Percentiles rank a stretch among this genome's conserved stretches.
phyloP scores from a whole-genome alignment of 2,888 invertebrate species.

The Xanthostigma xanthostigma region DNA sequence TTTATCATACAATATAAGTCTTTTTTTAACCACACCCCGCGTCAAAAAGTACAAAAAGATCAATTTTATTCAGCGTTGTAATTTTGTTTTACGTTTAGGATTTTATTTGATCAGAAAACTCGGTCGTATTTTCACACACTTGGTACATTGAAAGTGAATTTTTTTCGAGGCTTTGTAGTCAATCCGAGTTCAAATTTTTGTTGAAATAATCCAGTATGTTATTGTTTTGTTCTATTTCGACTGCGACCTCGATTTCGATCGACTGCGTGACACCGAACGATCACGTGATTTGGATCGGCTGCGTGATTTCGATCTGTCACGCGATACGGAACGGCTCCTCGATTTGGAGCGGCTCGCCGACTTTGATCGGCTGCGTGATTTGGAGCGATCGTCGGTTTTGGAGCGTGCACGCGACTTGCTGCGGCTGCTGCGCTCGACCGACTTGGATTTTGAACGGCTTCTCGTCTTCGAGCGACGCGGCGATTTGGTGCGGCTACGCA shows the following conservation, averaged over 20 bases:
- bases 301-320: slow-evolving; percentile 6
- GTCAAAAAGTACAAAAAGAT: too few relatives aligned
- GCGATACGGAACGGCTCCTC: not conserved
- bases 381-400: slow-evolving; percentile 24
- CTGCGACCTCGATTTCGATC: slow-evolving; percentile 20
- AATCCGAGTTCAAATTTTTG: too few relatives aligned
- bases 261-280: slow-evolving; percentile 9
- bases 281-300: slow-evolving; percentile 10
- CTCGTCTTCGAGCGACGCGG: slow-evolving; percentile 8
- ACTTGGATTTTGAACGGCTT: slow-evolving; percentile 14
- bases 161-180: too few relatives aligned
- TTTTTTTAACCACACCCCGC: too few relatives aligned
- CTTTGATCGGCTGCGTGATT: slow-evolving; percentile 23
- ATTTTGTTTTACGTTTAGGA: too few relatives aligned
- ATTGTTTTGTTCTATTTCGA: slow-evolving; percentile 16
- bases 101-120: too few relatives aligned
- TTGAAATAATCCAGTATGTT: too few relatives aligned
- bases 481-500: slow-evolving; percentile 11
- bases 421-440: not conserved
- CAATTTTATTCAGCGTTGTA: too few relatives aligned
- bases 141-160: too few relatives aligned
- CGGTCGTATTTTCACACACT: too few relatives aligned
- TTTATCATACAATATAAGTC: too few relatives aligned
- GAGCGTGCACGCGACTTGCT: slow-evolving; percentile 26
- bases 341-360: slow-evolving; percentile 11